Evolutionary conservation across 2,888 invertebrate genomes (phyloP).

Genomic region (Drosophila limbata): DNA sequence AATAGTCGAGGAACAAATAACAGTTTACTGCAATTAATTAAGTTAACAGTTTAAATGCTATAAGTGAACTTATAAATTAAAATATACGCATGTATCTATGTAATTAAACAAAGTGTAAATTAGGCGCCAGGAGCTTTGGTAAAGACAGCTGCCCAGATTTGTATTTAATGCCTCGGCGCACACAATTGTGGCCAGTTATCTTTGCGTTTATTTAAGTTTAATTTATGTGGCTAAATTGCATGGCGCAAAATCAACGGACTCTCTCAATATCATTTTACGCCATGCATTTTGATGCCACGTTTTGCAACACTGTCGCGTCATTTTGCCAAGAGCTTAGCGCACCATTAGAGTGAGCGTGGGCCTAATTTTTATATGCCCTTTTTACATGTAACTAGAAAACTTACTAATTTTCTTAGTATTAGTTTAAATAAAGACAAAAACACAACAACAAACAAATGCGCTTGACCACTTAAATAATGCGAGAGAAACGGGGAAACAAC

Average conservation of each 20-base stretch:
- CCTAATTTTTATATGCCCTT: slow-evolving; percentile 57
- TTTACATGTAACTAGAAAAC: slow-evolving; percentile 69
- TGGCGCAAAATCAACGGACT: slow-evolving; percentile 27
- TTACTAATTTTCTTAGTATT: slow-evolving; percentile 75
- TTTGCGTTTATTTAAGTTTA: slow-evolving; percentile 57
- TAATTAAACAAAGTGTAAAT: slow-evolving; percentile 61
- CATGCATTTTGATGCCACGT: slow-evolving; percentile 46
- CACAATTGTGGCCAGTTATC: slow-evolving; percentile 38
- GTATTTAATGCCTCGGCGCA: slow-evolving; percentile 19
- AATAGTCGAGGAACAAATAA: slow-evolving; percentile 71
- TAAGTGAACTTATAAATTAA: slow-evolving; percentile 72
- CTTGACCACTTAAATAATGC: neutral
- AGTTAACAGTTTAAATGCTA: slow-evolving; percentile 55
- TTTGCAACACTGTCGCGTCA: slow-evolving; percentile 41
- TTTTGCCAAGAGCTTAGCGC: slow-evolving; percentile 69
- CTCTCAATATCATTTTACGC: slow-evolving; percentile 31
- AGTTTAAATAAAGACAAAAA: slow-evolving; percentile 66
- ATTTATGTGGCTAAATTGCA: slow-evolving; percentile 50
- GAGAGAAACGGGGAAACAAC: neutral
- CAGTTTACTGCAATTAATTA: slow-evolving; percentile 63
- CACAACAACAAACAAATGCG: slow-evolving; percentile 29
- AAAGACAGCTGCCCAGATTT: slow-evolving; percentile 54
- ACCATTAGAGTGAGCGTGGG: slow-evolving; percentile 46
- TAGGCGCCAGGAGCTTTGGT: slow-evolving; percentile 40
- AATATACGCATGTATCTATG: slow-evolving; percentile 33